Evolutionary conservation across 2,797 vertebrate species (phyloP), one percentile per base, ranked within the genome.

Genomic region (Dendrocincla fuliginosa): DNA sequence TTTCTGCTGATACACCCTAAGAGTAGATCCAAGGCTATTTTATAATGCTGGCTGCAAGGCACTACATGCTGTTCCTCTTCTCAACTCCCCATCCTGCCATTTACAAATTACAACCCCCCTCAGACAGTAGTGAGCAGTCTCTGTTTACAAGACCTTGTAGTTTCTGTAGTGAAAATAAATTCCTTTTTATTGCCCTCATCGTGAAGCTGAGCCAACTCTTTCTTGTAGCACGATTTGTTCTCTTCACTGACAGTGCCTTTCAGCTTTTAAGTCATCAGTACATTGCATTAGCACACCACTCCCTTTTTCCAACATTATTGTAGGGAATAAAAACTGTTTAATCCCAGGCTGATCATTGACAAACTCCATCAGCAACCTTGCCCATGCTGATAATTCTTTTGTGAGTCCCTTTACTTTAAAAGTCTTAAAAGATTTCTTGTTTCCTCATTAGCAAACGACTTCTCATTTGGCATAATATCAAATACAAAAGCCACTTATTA

Each of bases 181-280:
- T 69, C 4, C 25, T 93, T 89, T 86, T 90, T 78, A 89, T 73
- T 73, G 85, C 47, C 42, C 20, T 88, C 68, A 42, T n/a, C 39
- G 2, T 11, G 24, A 84, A 76, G 55, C 49, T 50, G 37, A 82
- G 84, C 70, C 84, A 90, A 50, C 2, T 73, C 42, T 33, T 68
- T 65, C 24, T 75, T 27, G 16, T 28, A 84, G 75, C 55, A 52
- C 0, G 0, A 64, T 81, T 91, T 70, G 12, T 47, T 32, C 50
- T 61, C 55, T 47, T 6, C 71, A 89, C 30, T 68, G 81, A 89
- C 70, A 82, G 78, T 19, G 30, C 50, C 33, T 84, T 79, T 71
- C 84, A 64, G n/a, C 41, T 81, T 73, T n/a, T 57, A 70, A 89
- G 39, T 35, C 70, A 87, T 8, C n/a, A 39, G 55, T n/a, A 84